Evolutionary conservation across 1,140 invertebrate genomes (phyloP).

Genomic region (Hestina assimilis): DNA sequence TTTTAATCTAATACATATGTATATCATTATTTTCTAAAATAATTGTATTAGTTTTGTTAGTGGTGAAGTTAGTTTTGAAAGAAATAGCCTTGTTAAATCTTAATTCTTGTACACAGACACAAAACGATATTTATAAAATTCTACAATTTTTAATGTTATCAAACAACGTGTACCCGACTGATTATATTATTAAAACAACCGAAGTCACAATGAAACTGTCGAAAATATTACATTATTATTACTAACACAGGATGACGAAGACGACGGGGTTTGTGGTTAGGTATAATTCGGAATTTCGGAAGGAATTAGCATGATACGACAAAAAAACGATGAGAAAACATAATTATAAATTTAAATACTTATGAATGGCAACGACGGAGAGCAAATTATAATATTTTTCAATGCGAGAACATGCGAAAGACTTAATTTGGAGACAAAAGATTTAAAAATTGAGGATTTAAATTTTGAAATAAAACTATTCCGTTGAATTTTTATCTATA

Average conservation of each 20-base stretch:
- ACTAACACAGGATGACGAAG: slow-evolving; percentile 9
- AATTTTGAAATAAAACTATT: slow-evolving; percentile 21
- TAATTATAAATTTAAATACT: not conserved
- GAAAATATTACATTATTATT: too few species aligned
- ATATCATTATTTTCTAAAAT: too few species aligned
- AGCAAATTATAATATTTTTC: slow-evolving; percentile 5
- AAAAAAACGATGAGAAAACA: slow-evolving; percentile 5
- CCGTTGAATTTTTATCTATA: not conserved
- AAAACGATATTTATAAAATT: too few species aligned
- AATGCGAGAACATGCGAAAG: slow-evolving; percentile 9
- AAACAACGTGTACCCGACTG: too few species aligned
- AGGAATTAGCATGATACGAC: slow-evolving; percentile 22
- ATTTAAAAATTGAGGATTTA: not conserved
- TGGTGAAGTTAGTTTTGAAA: too few species aligned
- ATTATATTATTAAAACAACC: too few species aligned
- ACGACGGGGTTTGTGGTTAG: not conserved
- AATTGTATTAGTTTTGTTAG: too few species aligned
- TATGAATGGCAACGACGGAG: slow-evolving; percentile 1
- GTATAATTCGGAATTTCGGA: slow-evolving; percentile 2
- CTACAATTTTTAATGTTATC: too few species aligned
- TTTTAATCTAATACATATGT: too few species aligned
- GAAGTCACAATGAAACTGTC: too few species aligned
- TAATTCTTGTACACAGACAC: too few species aligned
- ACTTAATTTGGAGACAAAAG: not conserved
- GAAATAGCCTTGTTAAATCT: too few species aligned